phyloP scores from a whole-genome alignment of 2,888 invertebrate genomes.

The Chalcosyrphus nemorum region DNA sequence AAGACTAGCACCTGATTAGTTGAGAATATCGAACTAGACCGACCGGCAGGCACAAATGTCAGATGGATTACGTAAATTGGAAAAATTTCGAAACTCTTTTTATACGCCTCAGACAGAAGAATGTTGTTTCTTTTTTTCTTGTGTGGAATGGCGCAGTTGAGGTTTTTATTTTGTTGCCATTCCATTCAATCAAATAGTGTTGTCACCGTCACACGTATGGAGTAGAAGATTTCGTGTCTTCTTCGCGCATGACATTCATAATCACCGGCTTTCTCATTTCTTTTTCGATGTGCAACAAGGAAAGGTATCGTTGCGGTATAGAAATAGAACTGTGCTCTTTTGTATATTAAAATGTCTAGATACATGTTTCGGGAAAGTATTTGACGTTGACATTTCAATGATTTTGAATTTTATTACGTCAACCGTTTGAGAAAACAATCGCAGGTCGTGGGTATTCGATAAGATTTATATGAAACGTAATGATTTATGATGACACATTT shows the following conservation, averaged over 20 bases:
- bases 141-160: background rate
- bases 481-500: background rate
- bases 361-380: too few relatives aligned
- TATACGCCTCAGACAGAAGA: background rate
- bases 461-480: background rate
- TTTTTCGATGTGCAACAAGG: background rate
- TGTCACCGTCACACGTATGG: background rate
- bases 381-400: background rate
- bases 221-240: background rate
- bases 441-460: background rate
- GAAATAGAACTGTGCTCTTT: background rate
- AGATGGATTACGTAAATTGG: constrained; percentile 62
- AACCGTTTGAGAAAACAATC: background rate
- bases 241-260: constrained; percentile 36
- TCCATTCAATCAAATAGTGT: background rate
- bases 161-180: constrained; percentile 5
- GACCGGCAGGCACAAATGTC: constrained; percentile 66
- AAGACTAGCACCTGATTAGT: constrained; percentile 5
- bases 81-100: constrained; percentile 36
- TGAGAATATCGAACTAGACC: background rate
- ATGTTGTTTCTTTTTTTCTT: constrained; percentile 6
- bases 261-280: constrained; percentile 36
- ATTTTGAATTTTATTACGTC: background rate
- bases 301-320: too few relatives aligned
- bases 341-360: background rate